Evolutionary conservation across 2,888 invertebrate species (phyloP), one percentile per base, ranked within the genome.

Genomic region (Pristionchus fissidentatus): DNA sequence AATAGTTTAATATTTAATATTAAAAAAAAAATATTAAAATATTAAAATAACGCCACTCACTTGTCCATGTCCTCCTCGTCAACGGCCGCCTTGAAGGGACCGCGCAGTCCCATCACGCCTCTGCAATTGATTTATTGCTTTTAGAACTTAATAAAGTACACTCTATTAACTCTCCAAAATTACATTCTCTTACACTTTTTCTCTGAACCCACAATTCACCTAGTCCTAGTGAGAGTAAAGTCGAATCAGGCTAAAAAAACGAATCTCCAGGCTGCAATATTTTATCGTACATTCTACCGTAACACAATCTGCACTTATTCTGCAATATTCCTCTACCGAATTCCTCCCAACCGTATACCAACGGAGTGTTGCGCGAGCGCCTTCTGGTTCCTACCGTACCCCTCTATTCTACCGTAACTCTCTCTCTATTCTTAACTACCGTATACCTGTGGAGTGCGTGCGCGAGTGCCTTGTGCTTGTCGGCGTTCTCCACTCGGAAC

Each of bases 21-120:
- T n/a, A n/a, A n/a, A n/a, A n/a, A n/a, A n/a, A n/a, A n/a, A n/a
- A n/a, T n/a, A n/a, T n/a, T n/a, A n/a, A n/a, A n/a, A n/a, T n/a
- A n/a, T n/a, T n/a, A n/a, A n/a, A n/a, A 46, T 57, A 52, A 75
- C 57, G 41, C 49, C 62, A 80, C 93, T 92, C 94, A 94, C 96
- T 97, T 93, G 88, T 97, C 97, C 87, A 96, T 95, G 92, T 98
- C 97, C 93, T 98, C 98, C 86, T 96, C 95, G 2, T 96, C 96
- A 1, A 97, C 97, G 2, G 97, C 96, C 92, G 96, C 93, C 91
- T 97, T 96, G 93, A 97, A 98, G 22, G 96, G 95, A 87, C 95
- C 95, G 29, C 73, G 26, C 41, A 70, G 77, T n/a, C 35, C 83
- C 22, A 52, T 15, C 8, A 83, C 80, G 10, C 38, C 84, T 77